Evolutionary conservation across 2,113 vertebrate species (phyloP).

Genomic region (Rhea pennata): DNA sequence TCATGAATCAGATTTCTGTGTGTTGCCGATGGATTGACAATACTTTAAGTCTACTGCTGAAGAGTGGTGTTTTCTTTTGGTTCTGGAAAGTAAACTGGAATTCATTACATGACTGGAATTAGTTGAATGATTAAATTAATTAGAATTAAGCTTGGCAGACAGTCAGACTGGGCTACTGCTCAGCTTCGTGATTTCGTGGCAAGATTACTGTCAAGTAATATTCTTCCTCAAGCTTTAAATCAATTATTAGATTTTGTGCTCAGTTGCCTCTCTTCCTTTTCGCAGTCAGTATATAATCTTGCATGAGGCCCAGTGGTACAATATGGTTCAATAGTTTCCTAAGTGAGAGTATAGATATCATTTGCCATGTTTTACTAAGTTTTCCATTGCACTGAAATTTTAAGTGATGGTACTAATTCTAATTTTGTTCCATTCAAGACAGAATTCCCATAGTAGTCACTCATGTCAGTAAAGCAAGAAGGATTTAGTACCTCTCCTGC

Average conservation of each 20-base stretch:
- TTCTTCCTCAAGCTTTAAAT: not conserved
- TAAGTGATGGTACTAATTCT: not conserved
- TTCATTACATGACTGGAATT: not conserved
- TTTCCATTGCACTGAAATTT: not conserved
- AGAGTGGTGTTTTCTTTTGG: not conserved
- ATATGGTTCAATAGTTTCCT: not conserved
- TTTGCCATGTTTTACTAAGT: not conserved
- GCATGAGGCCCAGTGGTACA: not conserved
- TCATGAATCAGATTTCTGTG: fast-evolving
- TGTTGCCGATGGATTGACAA: not conserved
- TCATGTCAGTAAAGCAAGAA: not conserved
- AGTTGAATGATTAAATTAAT: not conserved
- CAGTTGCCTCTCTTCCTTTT: not conserved
- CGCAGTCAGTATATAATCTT: not conserved
- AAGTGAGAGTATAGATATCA: not conserved
- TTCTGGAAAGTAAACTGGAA: not conserved
- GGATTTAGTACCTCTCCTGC: not conserved
- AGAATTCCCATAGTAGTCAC: fast-evolving
- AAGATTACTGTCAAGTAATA: not conserved
- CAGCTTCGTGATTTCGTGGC: not conserved
- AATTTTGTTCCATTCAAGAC: not conserved
- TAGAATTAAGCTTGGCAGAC: not conserved
- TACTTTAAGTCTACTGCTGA: not conserved
- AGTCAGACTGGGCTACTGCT: not conserved
- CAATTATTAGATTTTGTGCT: not conserved